Evolutionary conservation across 2,113 vertebrate species (phyloP), one percentile per base, ranked within the genome.

Genomic region (Hyperoodon ampullatus): DNA sequence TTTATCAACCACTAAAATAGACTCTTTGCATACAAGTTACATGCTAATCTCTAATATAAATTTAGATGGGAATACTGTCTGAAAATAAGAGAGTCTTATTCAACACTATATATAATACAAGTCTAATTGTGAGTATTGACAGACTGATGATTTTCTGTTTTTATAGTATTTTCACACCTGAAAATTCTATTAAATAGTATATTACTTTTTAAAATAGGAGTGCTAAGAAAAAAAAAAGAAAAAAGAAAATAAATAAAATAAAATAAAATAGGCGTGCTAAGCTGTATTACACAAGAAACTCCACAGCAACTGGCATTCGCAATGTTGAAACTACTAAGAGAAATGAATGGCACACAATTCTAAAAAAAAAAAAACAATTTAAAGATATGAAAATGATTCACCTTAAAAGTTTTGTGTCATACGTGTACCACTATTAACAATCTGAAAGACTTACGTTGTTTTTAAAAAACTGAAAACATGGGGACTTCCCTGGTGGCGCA

Each of bases 1-100:
- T 91, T 96, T 87, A 89, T 60, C 58, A 88, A 74, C 60, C n/a
- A 83, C 33, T 75, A 93, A 93, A 94, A 88, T 1, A 58, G 23
- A n/a, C 16, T 87, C 9, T 86, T 60, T 81, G 66, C 28, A 72
- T 55, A 55, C 24, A 77, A 92, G 21, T 55, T 74, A 53, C 28
- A 87, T 39, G 42, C 30, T 80, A 80, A 84, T 82, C 33, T 88
- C 12, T 91, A 80, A 70, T 7, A 71, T 63, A 91, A 96, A 94
- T 21, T 58, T 83, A 44, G n/a, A 16, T 86, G 63, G 78, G 53
- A 83, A 94, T 26, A 93, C 6, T 28, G 30, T 44, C 35, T 90
- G 47, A 95, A 94, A 96, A 63, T 24, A 78, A 68, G 28, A 81
- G 26, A 80, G 26, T 47, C 50, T 86, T 70, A 84, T 15, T 61